Evolutionary conservation across 2,797 vertebrate genomes (phyloP).

Genomic region (Liparis tanakae): DNA sequence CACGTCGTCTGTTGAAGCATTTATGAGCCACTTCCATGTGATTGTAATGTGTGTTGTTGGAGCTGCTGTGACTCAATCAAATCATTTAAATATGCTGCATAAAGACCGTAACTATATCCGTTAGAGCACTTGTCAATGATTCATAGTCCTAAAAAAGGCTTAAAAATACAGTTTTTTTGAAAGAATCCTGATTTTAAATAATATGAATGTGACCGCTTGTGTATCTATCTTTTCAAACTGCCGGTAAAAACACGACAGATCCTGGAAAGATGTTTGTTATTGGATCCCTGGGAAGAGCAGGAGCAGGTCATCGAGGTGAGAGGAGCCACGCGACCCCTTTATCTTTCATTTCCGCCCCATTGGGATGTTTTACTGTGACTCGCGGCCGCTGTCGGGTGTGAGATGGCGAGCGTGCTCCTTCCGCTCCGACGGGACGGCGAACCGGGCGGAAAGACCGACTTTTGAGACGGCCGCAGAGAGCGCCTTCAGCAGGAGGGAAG

Average conservation of each 20-base stretch:
- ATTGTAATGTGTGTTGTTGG: slow-evolving; percentile 5
- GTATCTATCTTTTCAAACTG: slow-evolving; percentile 13
- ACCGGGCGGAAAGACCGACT: slow-evolving; percentile 61
- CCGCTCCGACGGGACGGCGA: slow-evolving; percentile 41
- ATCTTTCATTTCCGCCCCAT: slow-evolving; percentile 38
- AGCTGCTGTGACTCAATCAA: slow-evolving; percentile 21
- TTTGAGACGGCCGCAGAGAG: slow-evolving; percentile 56
- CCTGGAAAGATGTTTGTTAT: not conserved
- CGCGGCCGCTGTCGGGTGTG: slow-evolving; percentile 18
- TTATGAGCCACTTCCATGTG: slow-evolving; percentile 24
- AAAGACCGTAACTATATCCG: slow-evolving; percentile 6
- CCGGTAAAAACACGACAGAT: not conserved
- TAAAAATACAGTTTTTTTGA: not conserved
- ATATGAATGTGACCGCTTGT: not conserved
- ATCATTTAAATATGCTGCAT: slow-evolving; percentile 11
- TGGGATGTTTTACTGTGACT: slow-evolving; percentile 24
- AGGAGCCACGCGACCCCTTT: slow-evolving; percentile 36
- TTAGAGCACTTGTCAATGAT: slow-evolving; percentile 12
- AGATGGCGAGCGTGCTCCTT: slow-evolving; percentile 39
- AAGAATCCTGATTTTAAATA: slow-evolving; percentile 8
- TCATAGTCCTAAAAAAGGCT: not conserved
- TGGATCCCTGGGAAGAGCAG: slow-evolving; percentile 23
- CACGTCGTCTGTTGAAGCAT: slow-evolving; percentile 37
- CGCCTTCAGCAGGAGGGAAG: slow-evolving; percentile 64
- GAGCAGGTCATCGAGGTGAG: slow-evolving; percentile 20